Evolutionary conservation across 2,797 vertebrate species (phyloP).

Genomic region (Microctenopoma stevenorrisi): DNA sequence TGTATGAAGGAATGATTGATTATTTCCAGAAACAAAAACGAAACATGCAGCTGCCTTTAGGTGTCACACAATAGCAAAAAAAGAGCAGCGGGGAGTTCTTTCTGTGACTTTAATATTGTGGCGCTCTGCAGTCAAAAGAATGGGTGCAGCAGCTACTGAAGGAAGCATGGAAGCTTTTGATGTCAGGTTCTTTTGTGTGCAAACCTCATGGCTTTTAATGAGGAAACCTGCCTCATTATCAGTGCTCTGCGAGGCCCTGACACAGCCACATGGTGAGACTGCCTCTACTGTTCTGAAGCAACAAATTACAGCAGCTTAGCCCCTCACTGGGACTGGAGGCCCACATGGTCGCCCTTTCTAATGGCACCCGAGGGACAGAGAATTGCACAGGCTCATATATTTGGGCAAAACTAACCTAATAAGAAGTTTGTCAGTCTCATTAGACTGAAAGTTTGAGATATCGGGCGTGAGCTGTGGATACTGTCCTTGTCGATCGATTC

Average conservation of each 20-base stretch:
- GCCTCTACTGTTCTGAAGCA: slow-evolving; percentile 60
- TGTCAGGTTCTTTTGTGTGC: slow-evolving; percentile 76
- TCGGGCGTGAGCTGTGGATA: slow-evolving; percentile 25
- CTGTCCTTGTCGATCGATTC: slow-evolving; percentile 6
- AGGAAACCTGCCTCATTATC: slow-evolving; percentile 78
- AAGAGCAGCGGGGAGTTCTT: slow-evolving; percentile 21
- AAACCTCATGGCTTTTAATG: slow-evolving; percentile 75
- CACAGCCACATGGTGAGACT: slow-evolving; percentile 67
- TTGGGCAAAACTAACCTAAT: slow-evolving; percentile 52
- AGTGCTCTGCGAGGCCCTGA: slow-evolving; percentile 54
- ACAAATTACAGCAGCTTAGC: slow-evolving; percentile 77
- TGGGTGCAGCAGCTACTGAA: slow-evolving; percentile 59
- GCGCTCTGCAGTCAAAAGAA: slow-evolving; percentile 47
- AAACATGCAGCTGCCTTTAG: slow-evolving; percentile 30
- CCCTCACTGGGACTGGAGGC: slow-evolving; percentile 67
- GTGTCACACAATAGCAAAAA: slow-evolving; percentile 27
- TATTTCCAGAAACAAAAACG: slow-evolving; percentile 34
- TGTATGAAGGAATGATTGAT: slow-evolving; percentile 34
- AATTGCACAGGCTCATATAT: slow-evolving; percentile 51
- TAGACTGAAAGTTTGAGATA: slow-evolving; percentile 44
- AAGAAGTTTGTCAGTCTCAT: slow-evolving; percentile 50
- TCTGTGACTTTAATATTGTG: slow-evolving; percentile 55
- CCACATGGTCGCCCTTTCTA: slow-evolving; percentile 59
- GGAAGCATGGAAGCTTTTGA: slow-evolving; percentile 70
- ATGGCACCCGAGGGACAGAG: slow-evolving; percentile 66